phyloP scores from a whole-genome alignment of 2,888 invertebrate species.

The Dynastes tityus region DNA sequence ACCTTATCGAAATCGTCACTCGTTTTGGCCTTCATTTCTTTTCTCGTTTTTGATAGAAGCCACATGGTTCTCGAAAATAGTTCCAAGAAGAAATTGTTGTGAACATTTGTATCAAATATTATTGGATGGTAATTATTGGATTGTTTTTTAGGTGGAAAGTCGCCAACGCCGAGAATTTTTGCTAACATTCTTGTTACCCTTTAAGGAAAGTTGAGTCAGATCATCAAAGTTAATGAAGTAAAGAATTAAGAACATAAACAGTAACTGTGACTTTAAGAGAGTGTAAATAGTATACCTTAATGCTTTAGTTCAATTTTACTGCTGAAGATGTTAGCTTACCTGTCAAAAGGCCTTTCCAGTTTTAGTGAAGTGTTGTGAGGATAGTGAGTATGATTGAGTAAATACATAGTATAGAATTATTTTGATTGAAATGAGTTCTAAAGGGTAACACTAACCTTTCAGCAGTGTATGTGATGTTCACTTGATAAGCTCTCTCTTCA shows the following conservation, averaged over 20 bases:
- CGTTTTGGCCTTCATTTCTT: conserved; percentile 68
- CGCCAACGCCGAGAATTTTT: conserved; percentile 64
- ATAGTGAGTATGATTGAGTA: too few relatives aligned
- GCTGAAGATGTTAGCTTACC: too few relatives aligned
- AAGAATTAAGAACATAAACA: too few relatives aligned
- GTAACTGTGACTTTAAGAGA: too few relatives aligned
- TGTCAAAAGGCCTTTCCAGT: too few relatives aligned
- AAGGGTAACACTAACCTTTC: conserved; percentile 60
- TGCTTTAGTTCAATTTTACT: too few relatives aligned
- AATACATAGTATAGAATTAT: too few relatives aligned
- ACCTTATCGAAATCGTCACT: conserved; percentile 67
- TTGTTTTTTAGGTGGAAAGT: conserved; percentile 60
- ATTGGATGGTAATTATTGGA: conserved; percentile 65
- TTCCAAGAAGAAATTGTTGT: conserved; percentile 65
- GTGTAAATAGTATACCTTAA: too few relatives aligned
- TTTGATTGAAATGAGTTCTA: too few relatives aligned
- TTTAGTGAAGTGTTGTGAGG: too few relatives aligned
- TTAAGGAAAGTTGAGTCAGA: conserved; percentile 41
- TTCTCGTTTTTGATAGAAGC: conserved; percentile 66
- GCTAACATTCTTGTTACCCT: conserved; percentile 65
- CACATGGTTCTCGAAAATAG: conserved; percentile 67
- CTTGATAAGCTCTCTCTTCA: conserved; percentile 65
- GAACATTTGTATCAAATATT: conserved; percentile 63
- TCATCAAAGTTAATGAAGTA: too few relatives aligned
- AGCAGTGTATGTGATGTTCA: conserved; percentile 64